These are phyloP conservation scores for Acleris emargana DNA, from an alignment of 2,888 invertebrate species.

Conservation along the genomic window DNA sequence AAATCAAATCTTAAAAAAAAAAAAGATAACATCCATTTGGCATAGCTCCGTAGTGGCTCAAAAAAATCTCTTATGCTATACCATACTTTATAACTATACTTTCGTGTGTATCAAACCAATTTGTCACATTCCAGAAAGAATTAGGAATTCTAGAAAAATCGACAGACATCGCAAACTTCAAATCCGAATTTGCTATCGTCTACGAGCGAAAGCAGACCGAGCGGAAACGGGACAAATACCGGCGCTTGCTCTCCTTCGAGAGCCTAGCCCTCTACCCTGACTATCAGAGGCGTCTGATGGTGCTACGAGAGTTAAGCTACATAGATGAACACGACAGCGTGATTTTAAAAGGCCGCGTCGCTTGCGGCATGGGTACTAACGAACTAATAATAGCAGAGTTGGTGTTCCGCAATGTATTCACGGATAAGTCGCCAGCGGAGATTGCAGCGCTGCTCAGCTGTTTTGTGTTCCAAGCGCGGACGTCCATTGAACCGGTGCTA, in stretches of 20 bases:
- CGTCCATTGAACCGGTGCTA: constrained; percentile 83
- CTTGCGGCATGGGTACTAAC: constrained; percentile 84
- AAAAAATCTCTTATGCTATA: no score
- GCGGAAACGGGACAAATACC: constrained; percentile 86
- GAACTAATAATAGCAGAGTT: constrained; percentile 97
- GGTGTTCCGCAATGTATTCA: constrained; percentile 94
- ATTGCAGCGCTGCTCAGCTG: constrained; percentile 97
- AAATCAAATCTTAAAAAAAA: no score
- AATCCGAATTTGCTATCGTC: constrained; percentile 89
- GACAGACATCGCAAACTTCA: constrained; percentile 91
- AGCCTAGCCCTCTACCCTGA: constrained; percentile 95
- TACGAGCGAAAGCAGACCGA: constrained; percentile 90
- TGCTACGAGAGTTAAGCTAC: constrained; percentile 90
- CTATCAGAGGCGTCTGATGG: constrained; percentile 91
- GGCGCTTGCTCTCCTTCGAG: constrained; percentile 91
- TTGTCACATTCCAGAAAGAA: constrained; percentile 59
- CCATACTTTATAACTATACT: neutral
- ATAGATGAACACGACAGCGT: constrained; percentile 78
- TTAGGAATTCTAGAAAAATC: constrained; percentile 83
- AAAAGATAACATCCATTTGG: no score
- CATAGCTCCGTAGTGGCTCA: no score
- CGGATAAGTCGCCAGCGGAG: constrained; percentile 93
- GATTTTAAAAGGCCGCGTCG: constrained; percentile 75
- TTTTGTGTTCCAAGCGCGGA: constrained; percentile 95
- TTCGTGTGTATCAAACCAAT: neutral